Evolutionary conservation across 2,113 vertebrate species (phyloP).

Genomic region (Grantiella picta): DNA sequence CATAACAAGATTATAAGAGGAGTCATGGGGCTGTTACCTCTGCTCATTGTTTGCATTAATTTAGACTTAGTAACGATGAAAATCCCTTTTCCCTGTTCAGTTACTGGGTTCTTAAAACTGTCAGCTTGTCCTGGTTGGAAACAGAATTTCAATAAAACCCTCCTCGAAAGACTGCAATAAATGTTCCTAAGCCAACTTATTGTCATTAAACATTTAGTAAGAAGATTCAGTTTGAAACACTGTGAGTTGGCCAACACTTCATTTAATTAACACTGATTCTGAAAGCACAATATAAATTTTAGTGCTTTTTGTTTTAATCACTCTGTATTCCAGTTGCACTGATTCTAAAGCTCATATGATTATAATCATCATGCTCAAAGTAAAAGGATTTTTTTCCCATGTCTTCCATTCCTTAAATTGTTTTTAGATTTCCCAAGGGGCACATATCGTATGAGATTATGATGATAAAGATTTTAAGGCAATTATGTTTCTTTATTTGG

Average conservation of each 20-base stretch:
- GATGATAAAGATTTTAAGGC: conserved; percentile 67
- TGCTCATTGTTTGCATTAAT: conserved; percentile 43
- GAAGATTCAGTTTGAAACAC: conserved; percentile 36
- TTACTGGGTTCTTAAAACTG: conserved; percentile 22
- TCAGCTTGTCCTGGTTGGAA: not conserved
- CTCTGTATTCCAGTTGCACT: conserved; percentile 22
- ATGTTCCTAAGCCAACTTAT: conserved; percentile 46
- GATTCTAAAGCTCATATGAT: conserved; percentile 24
- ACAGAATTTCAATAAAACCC: conserved; percentile 40
- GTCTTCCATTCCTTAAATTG: conserved; percentile 54
- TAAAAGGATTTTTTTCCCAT: conserved; percentile 51
- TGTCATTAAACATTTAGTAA: conserved; percentile 55
- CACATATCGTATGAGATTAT: conserved; percentile 31
- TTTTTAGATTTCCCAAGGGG: conserved; percentile 64
- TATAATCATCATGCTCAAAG: conserved; percentile 57
- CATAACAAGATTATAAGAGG: conserved; percentile 27
- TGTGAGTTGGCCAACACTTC: not conserved
- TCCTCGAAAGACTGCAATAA: not conserved
- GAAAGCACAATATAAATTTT: conserved; percentile 51
- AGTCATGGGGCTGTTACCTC: conserved; percentile 28
- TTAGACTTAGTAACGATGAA: conserved; percentile 19
- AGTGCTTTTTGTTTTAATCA: conserved; percentile 51
- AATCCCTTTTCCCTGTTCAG: conserved; percentile 35
- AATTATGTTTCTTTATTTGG: conserved; percentile 59
- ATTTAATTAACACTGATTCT: conserved; percentile 55